Evolutionary conservation across 2,113 vertebrate species (phyloP).

Genomic region (Garra rufa): DNA sequence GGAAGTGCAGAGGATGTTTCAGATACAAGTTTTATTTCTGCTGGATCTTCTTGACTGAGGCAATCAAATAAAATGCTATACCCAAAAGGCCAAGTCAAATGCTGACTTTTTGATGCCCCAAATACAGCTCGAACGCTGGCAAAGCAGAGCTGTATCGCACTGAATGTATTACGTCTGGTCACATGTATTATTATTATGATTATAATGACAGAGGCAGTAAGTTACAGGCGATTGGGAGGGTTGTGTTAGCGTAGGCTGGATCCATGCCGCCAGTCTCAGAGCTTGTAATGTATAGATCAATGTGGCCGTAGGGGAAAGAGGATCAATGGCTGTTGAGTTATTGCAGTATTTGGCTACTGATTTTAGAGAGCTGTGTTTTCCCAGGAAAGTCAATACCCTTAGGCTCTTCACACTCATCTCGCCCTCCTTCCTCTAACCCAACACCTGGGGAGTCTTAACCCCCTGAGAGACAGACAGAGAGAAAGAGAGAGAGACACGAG

Average conservation of each 20-base stretch:
- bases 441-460: slow-evolving; percentile 64
- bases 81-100: slow-evolving; percentile 13
- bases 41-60: slow-evolving; percentile 10
- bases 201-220: slow-evolving; percentile 24
- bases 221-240: slow-evolving; percentile 43
- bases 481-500: slow-evolving; percentile 7
- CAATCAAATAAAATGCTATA: slow-evolving; percentile 19
- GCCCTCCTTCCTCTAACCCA: slow-evolving; percentile 47
- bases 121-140: neutral
- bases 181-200: slow-evolving; percentile 47
- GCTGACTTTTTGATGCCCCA: slow-evolving; percentile 10
- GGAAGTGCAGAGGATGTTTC: slow-evolving; percentile 11
- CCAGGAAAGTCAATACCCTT: slow-evolving; percentile 78
- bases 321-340: slow-evolving; percentile 75
- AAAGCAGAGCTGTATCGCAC: neutral
- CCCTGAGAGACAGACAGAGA: slow-evolving; percentile 38
- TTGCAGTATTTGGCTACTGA: slow-evolving; percentile 72
- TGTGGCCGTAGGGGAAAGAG: slow-evolving; percentile 56
- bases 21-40: slow-evolving; percentile 23
- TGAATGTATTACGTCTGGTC: slow-evolving; percentile 1
- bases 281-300: slow-evolving; percentile 70
- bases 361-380: slow-evolving; percentile 79
- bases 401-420: slow-evolving; percentile 73
- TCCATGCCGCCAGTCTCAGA: slow-evolving; percentile 52
- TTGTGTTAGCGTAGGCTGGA: slow-evolving; percentile 42